phyloP scores from a whole-genome alignment of 1,140 invertebrate species.

The Macrotrachela quadricornifera region DNA sequence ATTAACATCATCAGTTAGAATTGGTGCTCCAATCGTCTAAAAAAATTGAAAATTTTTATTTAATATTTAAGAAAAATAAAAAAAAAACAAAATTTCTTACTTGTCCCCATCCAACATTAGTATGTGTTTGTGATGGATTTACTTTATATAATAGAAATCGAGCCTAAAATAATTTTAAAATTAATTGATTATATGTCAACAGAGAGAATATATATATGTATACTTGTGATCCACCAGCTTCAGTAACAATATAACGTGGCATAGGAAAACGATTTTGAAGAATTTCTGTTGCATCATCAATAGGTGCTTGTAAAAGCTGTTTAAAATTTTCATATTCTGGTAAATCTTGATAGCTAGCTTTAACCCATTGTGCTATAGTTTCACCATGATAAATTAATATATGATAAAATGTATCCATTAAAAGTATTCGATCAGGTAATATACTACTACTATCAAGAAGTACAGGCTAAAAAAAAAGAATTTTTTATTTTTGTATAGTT shows the following conservation, averaged over 20 bases:
- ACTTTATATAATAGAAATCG: constrained; percentile 79
- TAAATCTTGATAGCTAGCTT: constrained; percentile 76
- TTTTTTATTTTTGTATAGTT: constrained; percentile 38
- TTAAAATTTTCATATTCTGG: constrained; percentile 92
- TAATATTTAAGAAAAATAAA: background rate
- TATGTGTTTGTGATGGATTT: constrained; percentile 98
- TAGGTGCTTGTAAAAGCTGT: constrained; percentile 76
- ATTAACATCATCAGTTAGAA: constrained; percentile 94
- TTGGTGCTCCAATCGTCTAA: constrained; percentile 42
- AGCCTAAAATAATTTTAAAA: too few species aligned
- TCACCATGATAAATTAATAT: constrained; percentile 98
- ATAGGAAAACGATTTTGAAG: constrained; percentile 83
- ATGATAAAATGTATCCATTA: constrained; percentile 99
- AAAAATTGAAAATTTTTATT: constrained; percentile 57
- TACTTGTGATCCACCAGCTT: constrained; percentile 78
- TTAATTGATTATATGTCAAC: constrained; percentile 42
- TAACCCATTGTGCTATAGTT: constrained; percentile 90
- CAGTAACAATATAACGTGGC: constrained; percentile 93
- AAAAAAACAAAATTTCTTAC: background rate
- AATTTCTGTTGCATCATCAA: constrained; percentile 91
- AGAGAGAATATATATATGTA: too few species aligned
- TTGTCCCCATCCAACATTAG: constrained; percentile 43
- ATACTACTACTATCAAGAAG: constrained; percentile 75
- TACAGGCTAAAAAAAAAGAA: constrained; percentile 39
- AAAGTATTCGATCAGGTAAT: constrained; percentile 77